phyloP scores from a whole-genome alignment of 2,797 vertebrate species.

The Sylvilagus floridanus region DNA sequence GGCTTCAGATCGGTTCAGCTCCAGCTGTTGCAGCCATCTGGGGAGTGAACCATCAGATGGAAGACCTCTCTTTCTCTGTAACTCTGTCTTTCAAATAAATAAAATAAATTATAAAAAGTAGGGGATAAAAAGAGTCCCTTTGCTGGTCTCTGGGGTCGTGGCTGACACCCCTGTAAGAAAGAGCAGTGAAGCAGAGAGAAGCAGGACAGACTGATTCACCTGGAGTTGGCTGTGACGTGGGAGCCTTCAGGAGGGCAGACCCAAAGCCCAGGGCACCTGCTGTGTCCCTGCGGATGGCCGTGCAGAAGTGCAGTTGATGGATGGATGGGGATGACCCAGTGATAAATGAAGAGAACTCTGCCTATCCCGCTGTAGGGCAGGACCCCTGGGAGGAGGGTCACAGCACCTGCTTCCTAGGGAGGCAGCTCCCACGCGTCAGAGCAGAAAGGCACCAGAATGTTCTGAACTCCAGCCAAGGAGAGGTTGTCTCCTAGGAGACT shows the following conservation, averaged over 20 bases:
- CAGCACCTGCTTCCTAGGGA: not conserved
- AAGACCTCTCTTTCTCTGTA: too few species aligned
- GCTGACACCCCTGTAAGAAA: not conserved
- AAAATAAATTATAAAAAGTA: too few species aligned
- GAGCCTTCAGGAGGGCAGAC: not conserved
- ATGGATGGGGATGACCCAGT: not conserved
- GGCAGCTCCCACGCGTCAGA: not conserved
- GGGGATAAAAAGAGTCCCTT: not conserved
- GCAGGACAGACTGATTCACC: not conserved
- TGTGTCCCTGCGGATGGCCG: not conserved
- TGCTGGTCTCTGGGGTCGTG: not conserved
- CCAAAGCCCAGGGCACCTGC: not conserved
- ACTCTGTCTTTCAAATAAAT: too few species aligned
- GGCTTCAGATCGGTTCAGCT: too few species aligned
- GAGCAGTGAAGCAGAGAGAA: not conserved
- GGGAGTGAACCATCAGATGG: too few species aligned
- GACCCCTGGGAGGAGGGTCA: not conserved
- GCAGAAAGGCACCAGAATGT: not conserved
- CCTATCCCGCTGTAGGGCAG: not conserved
- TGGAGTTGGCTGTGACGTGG: not conserved
- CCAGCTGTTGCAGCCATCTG: too few species aligned
- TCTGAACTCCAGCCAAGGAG: not conserved
- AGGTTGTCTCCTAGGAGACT: not conserved
- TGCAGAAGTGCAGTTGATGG: not conserved
- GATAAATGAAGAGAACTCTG: too few species aligned